These are phyloP conservation scores for Syngnathus acus DNA, from an alignment of 2,797 vertebrate species.

Conservation along the genomic window DNA sequence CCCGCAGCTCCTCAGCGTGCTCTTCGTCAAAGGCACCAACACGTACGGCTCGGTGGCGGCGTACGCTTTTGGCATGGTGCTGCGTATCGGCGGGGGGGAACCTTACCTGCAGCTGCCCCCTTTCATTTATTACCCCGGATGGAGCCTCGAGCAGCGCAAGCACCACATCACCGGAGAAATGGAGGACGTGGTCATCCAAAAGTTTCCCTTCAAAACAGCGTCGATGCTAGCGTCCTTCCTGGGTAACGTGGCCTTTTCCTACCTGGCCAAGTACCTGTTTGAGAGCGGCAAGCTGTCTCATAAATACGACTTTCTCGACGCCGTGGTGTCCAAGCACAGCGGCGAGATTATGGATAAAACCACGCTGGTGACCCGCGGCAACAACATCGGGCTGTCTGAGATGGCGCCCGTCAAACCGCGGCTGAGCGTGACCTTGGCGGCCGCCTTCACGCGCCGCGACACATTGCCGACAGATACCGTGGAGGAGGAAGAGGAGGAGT, in stretches of 20 bases:
- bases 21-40: conserved; percentile 93
- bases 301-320: conserved; percentile 90
- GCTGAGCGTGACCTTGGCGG: conserved; percentile 80
- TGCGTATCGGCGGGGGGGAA: conserved; percentile 91
- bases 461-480: conserved; percentile 71
- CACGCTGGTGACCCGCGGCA: conserved; percentile 85
- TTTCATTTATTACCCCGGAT: conserved; percentile 90
- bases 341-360: conserved; percentile 97
- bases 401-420: conserved; percentile 84
- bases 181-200: conserved; percentile 76
- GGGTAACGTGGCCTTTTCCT: conserved; percentile 80
- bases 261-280: conserved; percentile 91
- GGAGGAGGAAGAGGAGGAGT: conserved; percentile 73
- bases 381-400: conserved; percentile 86
- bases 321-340: conserved; percentile 88
- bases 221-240: conserved; percentile 89
- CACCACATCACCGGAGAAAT: conserved; percentile 54
- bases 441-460: conserved; percentile 88
- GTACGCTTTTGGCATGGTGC: conserved; percentile 84
- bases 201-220: conserved; percentile 91
- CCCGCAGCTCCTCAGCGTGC: conserved; percentile 89
- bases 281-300: conserved; percentile 88
- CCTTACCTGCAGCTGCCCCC: conserved; percentile 87
- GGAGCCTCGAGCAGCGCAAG: conserved; percentile 66
- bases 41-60: conserved; percentile 89